These are phyloP conservation scores for Varanus salvator DNA, from an alignment of 2,113 vertebrate genomes.

Conservation along the genomic window DNA sequence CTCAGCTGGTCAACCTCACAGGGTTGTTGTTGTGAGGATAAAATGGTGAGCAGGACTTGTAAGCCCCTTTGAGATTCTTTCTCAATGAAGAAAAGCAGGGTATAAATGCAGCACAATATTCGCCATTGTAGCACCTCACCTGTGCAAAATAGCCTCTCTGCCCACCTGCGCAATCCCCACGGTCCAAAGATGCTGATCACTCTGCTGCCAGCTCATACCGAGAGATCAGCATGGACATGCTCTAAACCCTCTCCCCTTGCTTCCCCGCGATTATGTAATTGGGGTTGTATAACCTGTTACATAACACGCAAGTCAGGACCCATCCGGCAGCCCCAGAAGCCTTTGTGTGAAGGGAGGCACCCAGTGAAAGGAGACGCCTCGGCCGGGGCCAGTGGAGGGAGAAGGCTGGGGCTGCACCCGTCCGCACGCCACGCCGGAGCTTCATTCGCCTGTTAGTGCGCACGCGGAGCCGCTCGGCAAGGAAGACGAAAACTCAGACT, in stretches of 20 bases:
- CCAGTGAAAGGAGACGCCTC: conserved; percentile 4
- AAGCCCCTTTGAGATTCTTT: too few relatives aligned
- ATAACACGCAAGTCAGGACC: conserved; percentile 44
- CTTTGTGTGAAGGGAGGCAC: conserved; percentile 18
- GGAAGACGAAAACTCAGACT: too few relatives aligned
- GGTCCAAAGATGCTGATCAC: neutral
- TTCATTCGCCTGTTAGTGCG: too few relatives aligned
- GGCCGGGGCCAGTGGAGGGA: neutral
- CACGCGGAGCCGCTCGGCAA: too few relatives aligned
- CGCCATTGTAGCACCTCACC: neutral
- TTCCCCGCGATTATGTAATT: conserved; percentile 49
- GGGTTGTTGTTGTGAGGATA: too few relatives aligned
- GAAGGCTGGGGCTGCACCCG: neutral
- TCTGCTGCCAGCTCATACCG: too few relatives aligned
- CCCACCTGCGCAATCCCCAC: neutral
- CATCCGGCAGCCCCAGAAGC: conserved; percentile 27
- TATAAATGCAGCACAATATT: too few relatives aligned
- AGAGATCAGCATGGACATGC: conserved; percentile 40
- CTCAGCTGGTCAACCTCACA: too few relatives aligned
- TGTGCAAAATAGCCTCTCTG: neutral
- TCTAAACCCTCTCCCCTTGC: conserved; percentile 20
- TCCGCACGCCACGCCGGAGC: too few relatives aligned
- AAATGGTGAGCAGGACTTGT: too few relatives aligned
- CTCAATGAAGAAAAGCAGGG: too few relatives aligned
- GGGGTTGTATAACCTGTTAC: conserved; percentile 54